These are phyloP conservation scores for Parus major DNA, from an alignment of 2,113 vertebrate species.

Conservation along the genomic window DNA sequence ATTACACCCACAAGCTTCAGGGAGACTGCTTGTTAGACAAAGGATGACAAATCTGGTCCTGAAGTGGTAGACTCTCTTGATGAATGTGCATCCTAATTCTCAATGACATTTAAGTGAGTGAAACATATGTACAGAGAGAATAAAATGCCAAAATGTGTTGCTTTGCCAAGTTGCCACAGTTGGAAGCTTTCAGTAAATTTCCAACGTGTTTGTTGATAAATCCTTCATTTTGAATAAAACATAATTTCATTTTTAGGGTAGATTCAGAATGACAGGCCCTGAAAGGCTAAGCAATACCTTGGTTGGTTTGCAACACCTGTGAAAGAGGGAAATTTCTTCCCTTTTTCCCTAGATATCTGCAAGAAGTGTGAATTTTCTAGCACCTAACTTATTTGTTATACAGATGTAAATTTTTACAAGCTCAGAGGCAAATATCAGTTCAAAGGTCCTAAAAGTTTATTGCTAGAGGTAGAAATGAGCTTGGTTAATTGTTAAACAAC, in stretches of 20 bases:
- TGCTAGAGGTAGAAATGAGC: not conserved
- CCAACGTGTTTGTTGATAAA: conserved; percentile 28
- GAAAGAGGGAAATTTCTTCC: not conserved
- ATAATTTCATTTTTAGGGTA: not conserved
- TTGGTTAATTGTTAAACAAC: conserved; percentile 7
- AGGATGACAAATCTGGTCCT: not conserved
- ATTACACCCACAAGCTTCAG: not conserved
- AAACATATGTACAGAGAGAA: conserved; percentile 45
- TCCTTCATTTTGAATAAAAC: conserved; percentile 25
- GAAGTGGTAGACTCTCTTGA: not conserved
- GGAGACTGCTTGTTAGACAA: not conserved
- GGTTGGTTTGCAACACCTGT: not conserved
- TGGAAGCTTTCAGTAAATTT: conserved; percentile 36
- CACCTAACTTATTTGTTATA: not conserved
- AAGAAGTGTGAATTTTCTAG: not conserved
- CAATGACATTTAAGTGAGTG: conserved; percentile 34
- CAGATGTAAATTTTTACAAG: not conserved
- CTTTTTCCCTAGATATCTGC: not conserved
- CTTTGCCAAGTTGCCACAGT: conserved; percentile 23
- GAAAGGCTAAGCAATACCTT: not conserved
- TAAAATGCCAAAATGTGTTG: conserved; percentile 8
- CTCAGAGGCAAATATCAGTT: not conserved
- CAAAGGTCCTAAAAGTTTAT: conserved; percentile 17
- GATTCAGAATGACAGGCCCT: not conserved
- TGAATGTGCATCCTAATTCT: conserved; percentile 18